Evolutionary conservation across 2,113 vertebrate genomes (phyloP), one percentile per base, ranked within the genome.

Genomic region (Otolemur garnettii): DNA sequence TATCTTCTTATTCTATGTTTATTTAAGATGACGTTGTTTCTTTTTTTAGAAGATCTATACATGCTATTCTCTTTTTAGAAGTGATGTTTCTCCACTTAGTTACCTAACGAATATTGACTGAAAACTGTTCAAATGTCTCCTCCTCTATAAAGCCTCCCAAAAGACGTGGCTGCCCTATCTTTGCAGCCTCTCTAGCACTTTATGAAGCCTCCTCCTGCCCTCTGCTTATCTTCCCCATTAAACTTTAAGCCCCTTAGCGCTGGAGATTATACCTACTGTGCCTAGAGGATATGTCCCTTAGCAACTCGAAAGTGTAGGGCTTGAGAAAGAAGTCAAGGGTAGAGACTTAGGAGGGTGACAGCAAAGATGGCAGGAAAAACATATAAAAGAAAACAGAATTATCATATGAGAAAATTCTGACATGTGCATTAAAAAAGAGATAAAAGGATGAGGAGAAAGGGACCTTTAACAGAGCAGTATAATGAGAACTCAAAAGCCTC

Each of bases 241-340:
- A 77, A 62, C 57, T 50, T 66, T 45, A 82, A 79, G 42, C 28
- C 21, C 35, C 66, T 59, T 42, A 50, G 55, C 18, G 42, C 45
- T 28, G 22, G 35, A 11, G 8, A 66, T 38, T 84, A 62, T 7
- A 85, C 1, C 66, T 74, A 84, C 50, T 74, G 33, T 64, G 33
- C 53, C 72, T 53, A 59, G 10, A 86, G 45, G 26, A 4, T 50
- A 30, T 59, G 13, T n/a, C 42, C 33, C 50, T 77, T 30, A 72
- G 14, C 33, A 87, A 81, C 59, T 33, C 53, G 10, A 19, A 93
- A 24, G 84, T 57, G n/a, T 7, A 57, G 22, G 35, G 24, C 33
- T 30, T 85, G 13, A 79, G 22, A 96, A 87, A 91, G 53, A 90
- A 18, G 33, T 84, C n/a, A 90, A 90, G 69, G 72, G 21, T 78